A percentile compares a stretch with the other conserved stretches of the same genome.
Evolutionary conservation across 2,888 invertebrate genomes (phyloP).

Genomic region (Agrotis ipsilon): DNA sequence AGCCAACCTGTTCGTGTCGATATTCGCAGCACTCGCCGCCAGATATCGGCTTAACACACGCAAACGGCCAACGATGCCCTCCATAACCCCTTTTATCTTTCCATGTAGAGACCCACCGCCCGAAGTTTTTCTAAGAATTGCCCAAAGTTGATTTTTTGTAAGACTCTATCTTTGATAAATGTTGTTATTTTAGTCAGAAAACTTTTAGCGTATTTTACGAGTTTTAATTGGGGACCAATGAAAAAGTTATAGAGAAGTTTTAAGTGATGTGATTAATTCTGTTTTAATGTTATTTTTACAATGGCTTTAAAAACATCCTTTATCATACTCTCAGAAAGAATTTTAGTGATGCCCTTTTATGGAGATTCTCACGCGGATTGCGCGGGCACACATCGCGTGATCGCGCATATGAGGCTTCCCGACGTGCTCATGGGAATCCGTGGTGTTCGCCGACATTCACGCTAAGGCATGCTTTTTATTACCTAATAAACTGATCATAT

Average conservation of each 20-base stretch:
- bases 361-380: conserved; percentile 76
- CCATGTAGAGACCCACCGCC: conserved; percentile 28
- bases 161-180: conserved; percentile 15
- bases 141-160: conserved; percentile 22
- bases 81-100: conserved; percentile 51
- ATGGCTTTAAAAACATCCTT: conserved; percentile 6
- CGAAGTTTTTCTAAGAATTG: conserved; percentile 53
- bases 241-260: conserved; percentile 20
- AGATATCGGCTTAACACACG: conserved; percentile 37
- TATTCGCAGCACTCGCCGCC: conserved; percentile 48
- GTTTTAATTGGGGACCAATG: conserved; percentile 36
- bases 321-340: conserved; percentile 34
- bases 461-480: conserved; percentile 36
- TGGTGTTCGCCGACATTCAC: conserved; percentile 60
- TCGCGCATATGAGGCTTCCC: conserved; percentile 76
- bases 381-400: conserved; percentile 78
- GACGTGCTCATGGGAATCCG: conserved; percentile 78
- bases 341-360: conserved; percentile 58
- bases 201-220: conserved; percentile 18
- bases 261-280: conserved; percentile 21
- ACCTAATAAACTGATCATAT: conserved; percentile 27
- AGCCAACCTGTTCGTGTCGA: conserved; percentile 62
- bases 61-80: conserved; percentile 50
- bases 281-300: conserved; percentile 17
- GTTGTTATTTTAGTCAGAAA: conserved; percentile 19